These are phyloP conservation scores for Biston betularia DNA, from an alignment of 2,888 invertebrate species.

Conservation along the genomic window DNA sequence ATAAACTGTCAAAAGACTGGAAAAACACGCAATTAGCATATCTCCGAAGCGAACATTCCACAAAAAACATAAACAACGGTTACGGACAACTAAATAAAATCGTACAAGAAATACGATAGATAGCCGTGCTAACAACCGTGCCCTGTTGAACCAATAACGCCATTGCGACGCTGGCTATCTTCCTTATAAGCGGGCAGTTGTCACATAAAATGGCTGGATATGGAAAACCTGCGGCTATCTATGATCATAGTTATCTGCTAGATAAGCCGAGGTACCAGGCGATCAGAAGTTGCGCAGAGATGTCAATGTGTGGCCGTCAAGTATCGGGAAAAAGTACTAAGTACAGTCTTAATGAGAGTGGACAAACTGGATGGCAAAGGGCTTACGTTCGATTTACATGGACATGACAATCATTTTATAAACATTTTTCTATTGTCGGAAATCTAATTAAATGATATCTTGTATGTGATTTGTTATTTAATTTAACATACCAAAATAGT, in stretches of 20 bases:
- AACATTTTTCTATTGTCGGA: not conserved
- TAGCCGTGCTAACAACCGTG: slow-evolving; percentile 47
- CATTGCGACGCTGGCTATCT: slow-evolving; percentile 51
- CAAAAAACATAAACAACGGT: slow-evolving; percentile 39
- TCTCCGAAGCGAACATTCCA: slow-evolving; percentile 38
- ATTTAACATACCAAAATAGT: too few relatives aligned
- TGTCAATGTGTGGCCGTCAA: slow-evolving; percentile 61
- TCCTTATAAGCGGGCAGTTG: slow-evolving; percentile 53
- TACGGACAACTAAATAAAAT: slow-evolving; percentile 40
- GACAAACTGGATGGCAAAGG: slow-evolving; percentile 82
- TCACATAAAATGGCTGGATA: slow-evolving; percentile 48
- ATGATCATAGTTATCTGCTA: slow-evolving; percentile 81
- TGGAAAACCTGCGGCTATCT: slow-evolving; percentile 65
- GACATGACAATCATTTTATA: slow-evolving; percentile 50
- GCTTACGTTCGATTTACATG: slow-evolving; percentile 57
- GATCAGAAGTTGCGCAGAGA: slow-evolving; percentile 65
- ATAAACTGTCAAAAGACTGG: slow-evolving; percentile 31
- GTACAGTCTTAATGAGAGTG: slow-evolving; percentile 84
- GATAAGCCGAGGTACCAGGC: slow-evolving; percentile 74
- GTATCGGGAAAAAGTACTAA: slow-evolving; percentile 76
- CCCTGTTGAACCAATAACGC: slow-evolving; percentile 52
- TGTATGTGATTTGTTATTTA: too few relatives aligned
- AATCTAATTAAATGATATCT: not conserved
- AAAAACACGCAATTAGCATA: slow-evolving; percentile 44
- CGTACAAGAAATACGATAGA: slow-evolving; percentile 38